Conservation (phyloP, 2,113 vertebrate species). For the Gymnobelideus leadbeateri region DNA sequence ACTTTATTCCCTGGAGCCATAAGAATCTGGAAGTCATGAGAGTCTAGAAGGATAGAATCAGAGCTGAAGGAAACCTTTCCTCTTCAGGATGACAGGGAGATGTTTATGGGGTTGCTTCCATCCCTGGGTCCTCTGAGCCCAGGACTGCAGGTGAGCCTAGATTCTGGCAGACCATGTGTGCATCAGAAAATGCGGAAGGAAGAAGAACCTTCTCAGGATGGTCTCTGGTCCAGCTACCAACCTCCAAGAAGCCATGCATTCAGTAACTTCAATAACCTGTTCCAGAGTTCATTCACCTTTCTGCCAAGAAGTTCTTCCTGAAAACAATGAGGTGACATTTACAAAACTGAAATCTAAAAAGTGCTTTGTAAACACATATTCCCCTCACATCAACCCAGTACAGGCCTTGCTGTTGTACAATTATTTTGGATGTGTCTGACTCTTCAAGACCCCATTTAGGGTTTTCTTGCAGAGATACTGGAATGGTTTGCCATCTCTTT, state of each 20-base stretch:
- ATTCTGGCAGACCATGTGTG: not conserved
- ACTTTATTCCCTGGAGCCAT: not conserved
- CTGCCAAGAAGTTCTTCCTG: not conserved
- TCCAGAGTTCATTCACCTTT: not conserved
- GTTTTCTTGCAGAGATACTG: not conserved
- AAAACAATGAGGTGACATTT: not conserved
- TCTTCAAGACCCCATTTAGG: not conserved
- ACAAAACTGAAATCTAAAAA: not conserved
- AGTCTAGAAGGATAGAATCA: not conserved
- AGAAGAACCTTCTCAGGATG: not conserved
- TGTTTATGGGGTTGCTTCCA: not conserved
- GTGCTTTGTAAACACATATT: not conserved
- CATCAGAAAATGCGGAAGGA: not conserved
- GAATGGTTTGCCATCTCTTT: not conserved
- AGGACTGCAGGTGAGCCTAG: not conserved
- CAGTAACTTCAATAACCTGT: not conserved
- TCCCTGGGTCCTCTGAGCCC: not conserved
- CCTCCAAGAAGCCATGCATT: not conserved
- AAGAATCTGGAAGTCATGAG: not conserved
- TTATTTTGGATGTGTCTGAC: not conserved
- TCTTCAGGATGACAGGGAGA: not conserved
- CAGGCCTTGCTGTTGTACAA: not conserved
- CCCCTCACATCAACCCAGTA: not conserved
- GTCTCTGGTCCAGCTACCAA: not conserved
- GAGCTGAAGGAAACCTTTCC: not conserved